Evolutionary conservation across 1,140 invertebrate species (phyloP).

Genomic region (Ceratina japonica): DNA sequence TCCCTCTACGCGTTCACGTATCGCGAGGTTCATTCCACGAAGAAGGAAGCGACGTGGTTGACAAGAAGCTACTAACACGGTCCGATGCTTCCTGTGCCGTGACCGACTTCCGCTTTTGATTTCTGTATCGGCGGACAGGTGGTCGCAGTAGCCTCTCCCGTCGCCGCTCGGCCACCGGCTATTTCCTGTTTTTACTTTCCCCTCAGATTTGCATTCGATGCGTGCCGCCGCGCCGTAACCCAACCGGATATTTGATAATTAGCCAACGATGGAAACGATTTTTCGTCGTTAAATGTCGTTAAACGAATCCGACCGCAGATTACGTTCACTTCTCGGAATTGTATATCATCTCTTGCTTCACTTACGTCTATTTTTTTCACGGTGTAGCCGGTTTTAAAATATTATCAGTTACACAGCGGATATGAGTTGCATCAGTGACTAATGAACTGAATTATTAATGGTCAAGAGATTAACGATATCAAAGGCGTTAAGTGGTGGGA

Average conservation of each 20-base stretch:
- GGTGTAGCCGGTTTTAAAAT: too few species aligned
- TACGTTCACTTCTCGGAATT: background rate
- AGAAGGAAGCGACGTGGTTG: constrained; percentile 44
- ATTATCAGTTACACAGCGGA: too few species aligned
- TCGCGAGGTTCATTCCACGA: constrained; percentile 20
- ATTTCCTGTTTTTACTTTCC: constrained; percentile 70
- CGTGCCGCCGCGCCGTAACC: constrained; percentile 38
- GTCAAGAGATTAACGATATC: too few species aligned
- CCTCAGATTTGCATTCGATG: constrained; percentile 71
- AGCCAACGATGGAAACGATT: constrained; percentile 5
- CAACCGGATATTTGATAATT: constrained; percentile 52
- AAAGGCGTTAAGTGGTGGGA: too few species aligned
- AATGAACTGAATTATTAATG: too few species aligned
- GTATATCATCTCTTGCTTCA: background rate
- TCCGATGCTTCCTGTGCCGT: constrained; percentile 57
- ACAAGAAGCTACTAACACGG: constrained; percentile 55
- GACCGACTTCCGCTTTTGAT: constrained; percentile 76
- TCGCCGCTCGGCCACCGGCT: constrained; percentile 55
- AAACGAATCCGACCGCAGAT: background rate
- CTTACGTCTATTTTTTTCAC: too few species aligned
- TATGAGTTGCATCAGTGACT: too few species aligned
- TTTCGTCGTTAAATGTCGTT: background rate
- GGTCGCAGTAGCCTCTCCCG: constrained; percentile 47
- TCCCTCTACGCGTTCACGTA: background rate
- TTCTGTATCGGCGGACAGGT: constrained; percentile 76